These are phyloP conservation scores for Madoqua kirkii DNA, from an alignment of 2,113 vertebrate genomes.

Conservation along the genomic window DNA sequence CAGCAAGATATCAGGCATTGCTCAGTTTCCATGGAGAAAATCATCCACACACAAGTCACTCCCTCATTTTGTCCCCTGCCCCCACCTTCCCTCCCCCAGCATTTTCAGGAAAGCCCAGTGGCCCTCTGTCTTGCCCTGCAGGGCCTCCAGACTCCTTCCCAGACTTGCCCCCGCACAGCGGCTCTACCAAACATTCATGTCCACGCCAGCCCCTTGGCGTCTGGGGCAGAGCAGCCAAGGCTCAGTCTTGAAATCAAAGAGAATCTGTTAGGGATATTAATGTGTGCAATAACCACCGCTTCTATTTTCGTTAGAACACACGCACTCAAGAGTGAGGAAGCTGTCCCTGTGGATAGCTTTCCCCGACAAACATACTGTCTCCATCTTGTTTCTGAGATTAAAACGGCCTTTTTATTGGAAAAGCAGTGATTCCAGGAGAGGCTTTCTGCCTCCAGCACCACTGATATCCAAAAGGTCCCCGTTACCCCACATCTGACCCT, in stretches of 20 bases:
- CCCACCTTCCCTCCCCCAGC: fast-evolving
- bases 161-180: not conserved
- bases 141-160: not conserved
- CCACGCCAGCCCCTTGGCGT: fast-evolving
- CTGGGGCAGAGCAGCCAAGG: not conserved
- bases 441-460: not conserved
- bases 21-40: not conserved
- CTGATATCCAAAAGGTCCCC: not conserved
- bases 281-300: not conserved
- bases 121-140: not conserved
- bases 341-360: not conserved
- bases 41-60: not conserved
- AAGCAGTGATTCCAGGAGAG: not conserved
- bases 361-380: not conserved
- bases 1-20: not conserved
- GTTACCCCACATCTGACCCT: not conserved
- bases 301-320: not conserved
- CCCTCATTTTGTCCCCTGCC: not conserved
- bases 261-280: not conserved
- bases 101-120: not conserved
- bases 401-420: not conserved
- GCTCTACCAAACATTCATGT: not conserved
- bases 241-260: not conserved
- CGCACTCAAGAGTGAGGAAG: not conserved
- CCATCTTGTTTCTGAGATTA: not conserved